Base-by-base conservation (phyloP, 2,113 vertebrate genomes). In the Hepsetus odoe region DNA sequence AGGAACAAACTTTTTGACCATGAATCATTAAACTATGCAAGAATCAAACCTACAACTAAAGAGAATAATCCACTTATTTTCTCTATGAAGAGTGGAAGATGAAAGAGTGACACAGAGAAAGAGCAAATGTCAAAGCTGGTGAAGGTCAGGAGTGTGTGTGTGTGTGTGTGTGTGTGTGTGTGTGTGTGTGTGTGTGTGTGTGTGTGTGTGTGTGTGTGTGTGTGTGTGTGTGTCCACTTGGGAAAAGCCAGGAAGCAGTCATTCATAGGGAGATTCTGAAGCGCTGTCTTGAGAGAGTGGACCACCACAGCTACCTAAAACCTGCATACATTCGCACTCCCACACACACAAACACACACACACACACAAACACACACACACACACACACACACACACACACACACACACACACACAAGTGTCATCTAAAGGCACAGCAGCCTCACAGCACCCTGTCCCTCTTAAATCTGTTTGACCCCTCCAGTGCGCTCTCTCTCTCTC, bases 391-490 rank as follows among this genome's bases (percentile, higher is more conserved):
- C 38, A 46, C 26, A 59, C 46, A 35, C 64, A 82, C 76, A 80
- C 24, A 70, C 72, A 33, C 24, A 18, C 42, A 46, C 30, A 64
- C 51, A 4, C 18, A 84, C 38, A 82, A 30, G 69, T 74, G 76
- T 79, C 80, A 87, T 61, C 58, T 62, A 44, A 80, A 79, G 75
- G 66, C 69, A 51, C 42, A 61, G 70, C 70, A 33, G 24, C 59
- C 59, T 73, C 80, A 56, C 38, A 72, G 78, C 49, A 51, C 72
- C 80, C 40, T 51, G 42, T 59, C 66, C 68, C 58, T 88, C 85
- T 73, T 89, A 90, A 90, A 92, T 90, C 88, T 82, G 53, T 56
- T 42, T 44, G n/a, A 42, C 51, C 71, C 22, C 35, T 69, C 70
- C 46, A 38, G 55, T 38, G 78, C 82, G 74, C 82, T 82, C 67